phyloP scores from a whole-genome alignment of 2,797 vertebrate genomes.

The Melanotaenia boesemani region DNA sequence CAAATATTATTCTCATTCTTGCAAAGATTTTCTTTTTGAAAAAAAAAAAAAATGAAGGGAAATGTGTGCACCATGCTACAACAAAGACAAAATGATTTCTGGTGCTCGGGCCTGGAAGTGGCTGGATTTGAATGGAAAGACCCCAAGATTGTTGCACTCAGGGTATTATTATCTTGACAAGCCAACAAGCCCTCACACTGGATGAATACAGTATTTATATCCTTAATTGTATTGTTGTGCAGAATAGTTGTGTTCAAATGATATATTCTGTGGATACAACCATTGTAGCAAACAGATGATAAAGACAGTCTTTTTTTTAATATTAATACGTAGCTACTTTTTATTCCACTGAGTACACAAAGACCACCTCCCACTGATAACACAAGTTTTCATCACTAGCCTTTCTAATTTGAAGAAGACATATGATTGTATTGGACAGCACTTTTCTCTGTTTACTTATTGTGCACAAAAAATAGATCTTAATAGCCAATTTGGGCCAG shows the following conservation, averaged over 20 bases:
- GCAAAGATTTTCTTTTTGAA: slow-evolving; percentile 21
- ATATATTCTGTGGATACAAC: slow-evolving; percentile 2
- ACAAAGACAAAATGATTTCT: slow-evolving; percentile 6
- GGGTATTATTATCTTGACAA: slow-evolving; percentile 20
- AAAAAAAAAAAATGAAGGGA: slow-evolving; percentile 21
- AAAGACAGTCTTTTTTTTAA: slow-evolving; percentile 2
- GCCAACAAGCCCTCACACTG: not conserved
- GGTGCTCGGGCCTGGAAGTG: slow-evolving; percentile 9
- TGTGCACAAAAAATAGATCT: not conserved
- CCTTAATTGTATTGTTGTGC: slow-evolving; percentile 1
- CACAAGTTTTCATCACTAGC: not conserved
- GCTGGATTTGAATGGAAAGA: slow-evolving; percentile 17
- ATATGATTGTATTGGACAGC: not conserved
- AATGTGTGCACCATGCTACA: slow-evolving; percentile 25
- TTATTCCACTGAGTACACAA: not conserved
- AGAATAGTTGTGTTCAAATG: not conserved
- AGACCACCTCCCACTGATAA: not conserved
- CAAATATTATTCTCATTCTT: slow-evolving; percentile 45
- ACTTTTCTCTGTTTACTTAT: not conserved
- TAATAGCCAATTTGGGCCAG: too few relatives aligned
- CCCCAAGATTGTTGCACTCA: slow-evolving; percentile 2
- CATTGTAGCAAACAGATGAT: not conserved
- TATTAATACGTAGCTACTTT: slow-evolving; percentile 1
- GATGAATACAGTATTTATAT: slow-evolving; percentile 7
- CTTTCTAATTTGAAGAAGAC: not conserved